These are phyloP conservation scores for Probosciger aterrimus DNA, from an alignment of 2,113 vertebrate genomes.

Conservation along the genomic window DNA sequence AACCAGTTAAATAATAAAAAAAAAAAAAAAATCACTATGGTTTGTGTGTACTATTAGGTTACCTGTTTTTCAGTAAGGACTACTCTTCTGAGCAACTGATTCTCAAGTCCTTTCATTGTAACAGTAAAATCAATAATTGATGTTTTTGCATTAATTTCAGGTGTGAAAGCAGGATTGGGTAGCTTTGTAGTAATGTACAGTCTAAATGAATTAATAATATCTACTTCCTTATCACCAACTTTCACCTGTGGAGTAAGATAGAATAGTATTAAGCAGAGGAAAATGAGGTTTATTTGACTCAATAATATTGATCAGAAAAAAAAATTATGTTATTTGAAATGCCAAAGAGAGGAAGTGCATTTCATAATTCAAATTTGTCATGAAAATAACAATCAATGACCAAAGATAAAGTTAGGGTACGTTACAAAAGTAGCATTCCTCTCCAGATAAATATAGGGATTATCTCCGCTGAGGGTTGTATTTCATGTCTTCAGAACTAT, in stretches of 20 bases:
- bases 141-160: slow-evolving; percentile 80
- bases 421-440: background rate
- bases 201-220: slow-evolving; percentile 75
- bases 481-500: background rate
- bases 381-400: background rate
- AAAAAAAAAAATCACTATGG: background rate
- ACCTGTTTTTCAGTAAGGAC: slow-evolving; percentile 82
- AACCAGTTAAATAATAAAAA: background rate
- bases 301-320: background rate
- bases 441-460: background rate
- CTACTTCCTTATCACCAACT: slow-evolving; percentile 79
- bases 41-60: slow-evolving; percentile 4
- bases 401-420: background rate
- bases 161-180: slow-evolving; percentile 78
- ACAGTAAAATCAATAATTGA: slow-evolving; percentile 82
- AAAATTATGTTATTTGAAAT: background rate
- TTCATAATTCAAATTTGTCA: background rate
- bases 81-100: slow-evolving; percentile 78
- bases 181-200: slow-evolving; percentile 79
- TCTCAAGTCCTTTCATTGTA: slow-evolving; percentile 80
- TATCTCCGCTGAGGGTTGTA: background rate
- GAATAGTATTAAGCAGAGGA: background rate
- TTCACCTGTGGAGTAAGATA: slow-evolving; percentile 67
- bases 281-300: background rate
- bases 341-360: background rate